Conservation (phyloP, 2,113 vertebrate species). For the Natator depressus region DNA sequence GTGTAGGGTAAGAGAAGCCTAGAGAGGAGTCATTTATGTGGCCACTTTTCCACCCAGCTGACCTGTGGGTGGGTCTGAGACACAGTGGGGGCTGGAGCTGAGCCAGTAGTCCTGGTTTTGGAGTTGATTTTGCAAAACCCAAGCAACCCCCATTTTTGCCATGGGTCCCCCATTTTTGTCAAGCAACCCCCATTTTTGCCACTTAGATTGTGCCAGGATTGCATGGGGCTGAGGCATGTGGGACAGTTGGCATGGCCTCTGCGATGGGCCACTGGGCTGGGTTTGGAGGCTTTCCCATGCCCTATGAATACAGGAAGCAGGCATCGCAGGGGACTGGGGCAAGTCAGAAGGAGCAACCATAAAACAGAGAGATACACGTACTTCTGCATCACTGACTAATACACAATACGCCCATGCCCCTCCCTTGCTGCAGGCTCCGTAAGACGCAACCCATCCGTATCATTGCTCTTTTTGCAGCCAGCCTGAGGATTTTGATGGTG, state of each 20-base stretch:
- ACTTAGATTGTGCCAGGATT: neutral
- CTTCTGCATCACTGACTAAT: neutral
- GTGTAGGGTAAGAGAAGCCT: neutral
- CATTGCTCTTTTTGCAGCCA: too few species aligned
- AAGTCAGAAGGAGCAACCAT: neutral
- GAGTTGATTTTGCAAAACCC: neutral
- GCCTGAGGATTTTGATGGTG: neutral
- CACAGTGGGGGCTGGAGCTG: neutral
- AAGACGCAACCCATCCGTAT: too few species aligned
- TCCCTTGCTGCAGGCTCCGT: neutral
- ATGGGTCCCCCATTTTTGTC: neutral
- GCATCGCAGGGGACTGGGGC: neutral
- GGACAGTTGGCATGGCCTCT: neutral
- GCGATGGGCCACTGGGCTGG: neutral
- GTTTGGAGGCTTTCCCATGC: neutral
- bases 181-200: neutral
- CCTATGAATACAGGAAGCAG: neutral
- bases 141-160: neutral
- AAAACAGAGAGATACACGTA: neutral
- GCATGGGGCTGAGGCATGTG: neutral
- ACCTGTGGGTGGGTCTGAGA: neutral
- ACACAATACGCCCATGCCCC: neutral
- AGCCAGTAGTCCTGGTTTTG: neutral
- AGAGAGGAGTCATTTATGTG: neutral
- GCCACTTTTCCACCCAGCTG: neutral